Conservation (phyloP, 2,113 vertebrate species). For the Ophiodon elongatus region DNA sequence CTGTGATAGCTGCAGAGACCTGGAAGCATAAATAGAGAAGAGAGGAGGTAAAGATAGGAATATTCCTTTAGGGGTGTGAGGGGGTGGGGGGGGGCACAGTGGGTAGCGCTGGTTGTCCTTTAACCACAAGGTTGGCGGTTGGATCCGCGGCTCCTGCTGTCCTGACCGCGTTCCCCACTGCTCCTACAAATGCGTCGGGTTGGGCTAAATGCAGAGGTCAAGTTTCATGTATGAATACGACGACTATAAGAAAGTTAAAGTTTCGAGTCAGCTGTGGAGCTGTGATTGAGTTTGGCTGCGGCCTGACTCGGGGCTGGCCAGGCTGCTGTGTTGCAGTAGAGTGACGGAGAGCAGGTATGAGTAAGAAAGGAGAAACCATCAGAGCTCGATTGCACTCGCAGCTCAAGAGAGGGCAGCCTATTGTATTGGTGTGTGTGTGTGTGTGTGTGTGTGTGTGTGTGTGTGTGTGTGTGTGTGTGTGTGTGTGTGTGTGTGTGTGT, state of each 20-base stretch:
- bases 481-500: background rate
- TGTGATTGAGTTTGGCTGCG: conserved; percentile 52
- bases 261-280: conserved; percentile 19
- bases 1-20: conserved; percentile 43
- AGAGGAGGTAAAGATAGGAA: conserved; percentile 4
- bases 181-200: background rate
- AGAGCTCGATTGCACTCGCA: conserved; percentile 27
- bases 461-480: no score
- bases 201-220: background rate
- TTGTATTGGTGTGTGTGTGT: conserved; percentile 42
- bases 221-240: background rate
- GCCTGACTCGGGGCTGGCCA: conserved; percentile 59
- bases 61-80: background rate
- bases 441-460: background rate
- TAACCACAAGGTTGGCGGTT: background rate
- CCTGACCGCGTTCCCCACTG: background rate
- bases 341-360: conserved; percentile 42
- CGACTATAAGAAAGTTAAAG: background rate
- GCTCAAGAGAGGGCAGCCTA: conserved; percentile 21
- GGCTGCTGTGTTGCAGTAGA: conserved; percentile 25
- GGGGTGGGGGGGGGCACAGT: background rate
- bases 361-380: conserved; percentile 30
- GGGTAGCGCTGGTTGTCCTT: background rate
- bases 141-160: no score
- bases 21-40: conserved; percentile 15